Conservation (phyloP, 2,888 invertebrate species). For the Drosophila kanekoi region DNA sequence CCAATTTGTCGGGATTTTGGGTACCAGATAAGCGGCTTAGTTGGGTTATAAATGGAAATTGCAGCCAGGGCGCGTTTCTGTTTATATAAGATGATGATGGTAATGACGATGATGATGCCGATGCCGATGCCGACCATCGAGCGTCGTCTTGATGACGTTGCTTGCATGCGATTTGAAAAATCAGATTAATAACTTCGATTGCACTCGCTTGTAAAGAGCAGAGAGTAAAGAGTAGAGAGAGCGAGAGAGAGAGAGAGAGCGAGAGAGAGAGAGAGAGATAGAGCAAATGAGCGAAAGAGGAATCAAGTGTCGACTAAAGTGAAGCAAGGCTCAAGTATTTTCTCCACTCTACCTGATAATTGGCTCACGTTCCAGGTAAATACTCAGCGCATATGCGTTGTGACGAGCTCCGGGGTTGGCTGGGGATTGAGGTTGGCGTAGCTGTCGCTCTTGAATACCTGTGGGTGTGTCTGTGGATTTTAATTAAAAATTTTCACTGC, state of each 20-base stretch:
- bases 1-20: conserved; percentile 76
- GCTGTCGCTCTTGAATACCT: conserved; percentile 15
- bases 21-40: conserved; percentile 76
- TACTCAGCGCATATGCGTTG: conserved; percentile 68
- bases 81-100: conserved; percentile 66
- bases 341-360: conserved; percentile 58
- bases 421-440: conserved; percentile 8
- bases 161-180: conserved; percentile 73
- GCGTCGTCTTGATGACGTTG: conserved; percentile 65
- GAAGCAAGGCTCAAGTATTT: conserved; percentile 32
- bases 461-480: conserved; percentile 60
- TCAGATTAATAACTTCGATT: conserved; percentile 78
- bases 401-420: conserved; percentile 9
- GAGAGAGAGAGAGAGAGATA: neutral
- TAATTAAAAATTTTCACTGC: conserved; percentile 58
- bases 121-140: conserved; percentile 27
- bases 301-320: conserved; percentile 33
- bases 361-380: conserved; percentile 81
- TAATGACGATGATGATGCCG: conserved; percentile 37
- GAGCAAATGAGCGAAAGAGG: conserved; percentile 1
- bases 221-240: neutral
- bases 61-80: conserved; percentile 72
- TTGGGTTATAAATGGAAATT: conserved; percentile 78
- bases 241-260: neutral
- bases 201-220: conserved; percentile 35